Conservation (phyloP, 2,888 invertebrate genomes). For the Camponotus fellah region DNA sequence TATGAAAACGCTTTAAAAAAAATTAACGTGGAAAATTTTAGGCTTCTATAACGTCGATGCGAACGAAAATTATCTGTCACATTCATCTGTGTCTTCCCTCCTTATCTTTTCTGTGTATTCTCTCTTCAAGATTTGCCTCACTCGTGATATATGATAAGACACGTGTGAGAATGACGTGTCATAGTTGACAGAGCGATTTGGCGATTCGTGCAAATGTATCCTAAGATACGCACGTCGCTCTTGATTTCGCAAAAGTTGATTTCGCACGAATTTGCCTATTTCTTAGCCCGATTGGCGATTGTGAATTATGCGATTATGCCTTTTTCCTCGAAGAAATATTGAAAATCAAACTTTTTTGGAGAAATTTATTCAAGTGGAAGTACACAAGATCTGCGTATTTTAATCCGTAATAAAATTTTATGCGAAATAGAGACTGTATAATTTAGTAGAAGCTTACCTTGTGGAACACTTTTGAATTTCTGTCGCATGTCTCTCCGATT, state of each 20-base stretch:
- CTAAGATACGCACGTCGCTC: slow-evolving; percentile 19
- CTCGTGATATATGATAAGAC: slow-evolving; percentile 25
- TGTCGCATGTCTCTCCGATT: not conserved
- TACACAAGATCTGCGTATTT: not conserved
- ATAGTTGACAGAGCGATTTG: slow-evolving; percentile 9
- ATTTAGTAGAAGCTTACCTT: slow-evolving; percentile 26
- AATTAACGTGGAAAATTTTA: not conserved
- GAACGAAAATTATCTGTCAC: not conserved
- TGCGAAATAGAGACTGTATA: not conserved
- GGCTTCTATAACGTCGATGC: not conserved
- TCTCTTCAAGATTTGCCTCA: slow-evolving; percentile 28
- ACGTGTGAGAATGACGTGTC: slow-evolving; percentile 20
- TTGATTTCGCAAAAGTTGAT: not conserved
- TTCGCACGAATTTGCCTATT: slow-evolving; percentile 1
- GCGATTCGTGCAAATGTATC: not conserved
- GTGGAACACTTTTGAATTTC: slow-evolving; percentile 7
- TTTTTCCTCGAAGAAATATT: not conserved
- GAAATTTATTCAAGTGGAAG: not conserved
- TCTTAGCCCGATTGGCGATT: not conserved
- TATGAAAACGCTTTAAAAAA: not conserved
- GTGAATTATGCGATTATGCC: too few species aligned
- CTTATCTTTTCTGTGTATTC: slow-evolving; percentile 16
- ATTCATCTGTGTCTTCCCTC: not conserved
- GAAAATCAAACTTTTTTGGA: not conserved
- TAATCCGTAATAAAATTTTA: not conserved